Evolutionary conservation across 2,888 invertebrate genomes (phyloP).

Genomic region (Leptinotarsa peninsularis): DNA sequence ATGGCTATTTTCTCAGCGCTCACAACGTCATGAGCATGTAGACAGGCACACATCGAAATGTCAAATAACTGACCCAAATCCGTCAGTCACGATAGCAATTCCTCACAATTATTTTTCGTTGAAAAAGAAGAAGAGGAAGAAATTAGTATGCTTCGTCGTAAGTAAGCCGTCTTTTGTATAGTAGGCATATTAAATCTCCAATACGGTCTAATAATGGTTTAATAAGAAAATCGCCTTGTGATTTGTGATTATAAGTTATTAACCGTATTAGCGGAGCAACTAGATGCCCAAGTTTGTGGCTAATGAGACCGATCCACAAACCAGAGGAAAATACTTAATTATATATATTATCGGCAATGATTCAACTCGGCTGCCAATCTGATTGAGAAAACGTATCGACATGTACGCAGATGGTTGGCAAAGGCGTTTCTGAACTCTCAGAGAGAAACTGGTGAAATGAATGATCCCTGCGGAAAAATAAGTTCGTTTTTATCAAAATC

Average conservation of each 20-base stretch:
- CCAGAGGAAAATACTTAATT: conserved; percentile 8
- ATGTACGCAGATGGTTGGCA: not conserved
- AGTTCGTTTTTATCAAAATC: too few relatives aligned
- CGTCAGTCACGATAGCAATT: conserved; percentile 6
- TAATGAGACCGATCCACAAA: conserved; percentile 14
- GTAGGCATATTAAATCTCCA: conserved; percentile 12
- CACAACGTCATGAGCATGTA: too few relatives aligned
- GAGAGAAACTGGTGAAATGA: not conserved
- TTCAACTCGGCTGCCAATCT: conserved; percentile 14
- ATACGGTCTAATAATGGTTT: conserved; percentile 8
- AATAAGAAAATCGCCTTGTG: conserved; percentile 13
- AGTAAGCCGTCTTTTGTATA: conserved; percentile 11
- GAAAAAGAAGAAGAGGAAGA: not conserved
- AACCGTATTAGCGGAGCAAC: conserved; percentile 4
- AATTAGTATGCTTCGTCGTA: not conserved
- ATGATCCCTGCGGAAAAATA: too few relatives aligned
- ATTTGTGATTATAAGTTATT: conserved; percentile 7
- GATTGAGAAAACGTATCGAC: not conserved
- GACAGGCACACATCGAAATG: not conserved
- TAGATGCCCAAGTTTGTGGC: conserved; percentile 20
- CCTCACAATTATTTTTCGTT: not conserved
- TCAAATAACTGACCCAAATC: conserved; percentile 1
- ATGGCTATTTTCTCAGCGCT: too few relatives aligned
- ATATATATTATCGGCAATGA: conserved; percentile 18
- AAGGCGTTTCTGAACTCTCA: not conserved